Base-by-base conservation (phyloP, 2,888 invertebrate species). In the Tethea ocularis region DNA sequence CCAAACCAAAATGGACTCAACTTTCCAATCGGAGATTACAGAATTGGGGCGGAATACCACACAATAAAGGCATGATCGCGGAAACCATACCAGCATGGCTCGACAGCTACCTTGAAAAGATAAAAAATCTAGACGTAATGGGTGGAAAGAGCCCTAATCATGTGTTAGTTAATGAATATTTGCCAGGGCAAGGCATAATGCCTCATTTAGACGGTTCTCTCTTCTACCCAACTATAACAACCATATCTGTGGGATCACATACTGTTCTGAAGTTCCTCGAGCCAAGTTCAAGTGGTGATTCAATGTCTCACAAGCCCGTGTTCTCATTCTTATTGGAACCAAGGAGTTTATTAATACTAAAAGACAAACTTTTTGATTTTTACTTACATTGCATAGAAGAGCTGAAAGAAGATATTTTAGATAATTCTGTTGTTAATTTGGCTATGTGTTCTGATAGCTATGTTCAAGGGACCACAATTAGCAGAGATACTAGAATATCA, bases 1-100 rank as follows among this genome's bases (percentile, higher is more conserved):
- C 99, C 80, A 97, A 95, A 75, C 99, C 99, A 10, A 98, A 98
- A 89, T 99, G 99, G 99, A 98, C 98, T 1, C 97, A 97, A 80
- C 93, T 99, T 51, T 95, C 96, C 22, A 96, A 98, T 82, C 94
- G 99, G 67, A 94, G 99, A 65, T 93, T 99, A n/a, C 98, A 99
- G 83, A 99, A 99, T 86, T 99, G 99, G 96, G 99, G 99, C 24
- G 99, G 99, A 0, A 93, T 98, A 59, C 99, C 99, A 0, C 98
- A 98, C 83, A 95, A 94, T 17, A 98, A 97, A 78, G 98, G 98
- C 61, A 98, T 99, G 97, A 95, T 99, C 66, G 95, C 97, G 0
- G 99, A 99, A 87, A 93, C 94, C 65, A 95, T 99, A 69, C 99
- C 99, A 1, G 75, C 87, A 83, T 99, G 99, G 99, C 91, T 99